These are phyloP conservation scores for Eueremaeus valkanovi DNA, from an alignment of 2,888 invertebrate species.

Conservation along the genomic window DNA sequence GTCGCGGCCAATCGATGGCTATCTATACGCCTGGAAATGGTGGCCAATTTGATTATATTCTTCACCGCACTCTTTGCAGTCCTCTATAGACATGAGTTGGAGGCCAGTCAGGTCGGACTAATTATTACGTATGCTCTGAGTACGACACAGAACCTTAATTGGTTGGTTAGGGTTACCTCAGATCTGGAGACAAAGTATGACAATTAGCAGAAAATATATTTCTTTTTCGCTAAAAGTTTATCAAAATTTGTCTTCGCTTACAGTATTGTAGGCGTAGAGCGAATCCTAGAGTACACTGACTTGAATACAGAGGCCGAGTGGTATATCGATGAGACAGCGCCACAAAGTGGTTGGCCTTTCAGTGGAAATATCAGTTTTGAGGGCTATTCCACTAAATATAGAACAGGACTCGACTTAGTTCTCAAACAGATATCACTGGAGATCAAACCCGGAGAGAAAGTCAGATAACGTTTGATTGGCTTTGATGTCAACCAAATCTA, in stretches of 20 bases:
- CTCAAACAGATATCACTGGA: constrained; percentile 71
- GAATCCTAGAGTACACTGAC: constrained; percentile 42
- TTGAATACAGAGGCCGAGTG: constrained; percentile 48
- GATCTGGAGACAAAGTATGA: constrained; percentile 41
- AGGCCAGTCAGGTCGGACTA: constrained; percentile 63
- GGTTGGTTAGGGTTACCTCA: constrained; percentile 31
- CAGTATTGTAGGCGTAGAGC: constrained; percentile 49
- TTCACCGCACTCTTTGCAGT: constrained; percentile 56
- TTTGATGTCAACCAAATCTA: not conserved
- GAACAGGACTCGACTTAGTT: constrained; percentile 79
- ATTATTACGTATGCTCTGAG: constrained; percentile 59
- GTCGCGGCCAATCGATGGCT: constrained; percentile 52
- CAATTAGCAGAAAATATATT: too few relatives aligned
- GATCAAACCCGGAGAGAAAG: constrained; percentile 76
- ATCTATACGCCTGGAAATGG: constrained; percentile 54
- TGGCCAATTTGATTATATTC: constrained; percentile 62
- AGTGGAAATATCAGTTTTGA: constrained; percentile 74
- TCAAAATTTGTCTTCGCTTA: not conserved
- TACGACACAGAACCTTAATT: constrained; percentile 58
- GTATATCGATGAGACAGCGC: constrained; percentile 55
- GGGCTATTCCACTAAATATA: constrained; percentile 77
- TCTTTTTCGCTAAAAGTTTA: too few relatives aligned
- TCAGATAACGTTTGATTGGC: not conserved
- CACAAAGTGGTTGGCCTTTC: constrained; percentile 70
- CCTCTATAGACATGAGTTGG: constrained; percentile 65